Evolutionary conservation across 2,797 vertebrate species (phyloP).

Genomic region (Brachymystax lenok): DNA sequence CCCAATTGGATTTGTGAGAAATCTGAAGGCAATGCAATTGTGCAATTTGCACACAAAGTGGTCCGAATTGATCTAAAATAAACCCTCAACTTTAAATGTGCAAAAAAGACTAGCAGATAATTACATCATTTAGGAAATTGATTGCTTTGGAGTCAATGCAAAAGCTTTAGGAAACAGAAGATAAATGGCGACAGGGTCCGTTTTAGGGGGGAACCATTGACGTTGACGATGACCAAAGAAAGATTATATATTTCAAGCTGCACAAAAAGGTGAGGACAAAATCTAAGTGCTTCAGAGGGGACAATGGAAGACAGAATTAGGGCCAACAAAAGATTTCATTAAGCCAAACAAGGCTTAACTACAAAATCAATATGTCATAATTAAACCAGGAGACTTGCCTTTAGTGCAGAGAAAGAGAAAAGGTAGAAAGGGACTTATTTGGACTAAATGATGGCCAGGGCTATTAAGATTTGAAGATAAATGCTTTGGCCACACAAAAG

Average conservation of each 20-base stretch:
- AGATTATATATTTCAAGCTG: conserved; percentile 64
- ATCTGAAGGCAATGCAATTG: conserved; percentile 88
- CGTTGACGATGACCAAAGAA: conserved; percentile 63
- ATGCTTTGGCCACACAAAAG: conserved; percentile 60
- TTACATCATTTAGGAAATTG: conserved; percentile 99
- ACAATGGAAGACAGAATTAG: conserved; percentile 79
- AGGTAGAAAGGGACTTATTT: conserved; percentile 74
- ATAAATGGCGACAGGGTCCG: conserved; percentile 84
- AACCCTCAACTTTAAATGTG: conserved; percentile 96
- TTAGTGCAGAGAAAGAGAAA: conserved; percentile 67
- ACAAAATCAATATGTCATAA: conserved; percentile 87
- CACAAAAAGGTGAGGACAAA: conserved; percentile 56
- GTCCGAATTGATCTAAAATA: conserved; percentile 96
- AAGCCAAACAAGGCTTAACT: conserved; percentile 86
- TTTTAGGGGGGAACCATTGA: conserved; percentile 77
- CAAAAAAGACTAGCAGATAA: conserved; percentile 83
- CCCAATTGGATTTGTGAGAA: conserved; percentile 86
- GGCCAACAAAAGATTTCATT: conserved; percentile 90
- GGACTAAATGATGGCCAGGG: conserved; percentile 82
- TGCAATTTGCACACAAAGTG: conserved; percentile 96
- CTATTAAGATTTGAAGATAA: conserved; percentile 85
- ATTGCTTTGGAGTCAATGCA: conserved; percentile 91
- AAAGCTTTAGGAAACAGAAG: conserved; percentile 92
- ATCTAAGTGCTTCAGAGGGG: conserved; percentile 69
- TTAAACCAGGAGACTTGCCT: conserved; percentile 75